Evolutionary conservation across 1,140 invertebrate genomes (phyloP), one percentile per base, ranked within the genome.

Genomic region (Pachypsylla venusta): DNA sequence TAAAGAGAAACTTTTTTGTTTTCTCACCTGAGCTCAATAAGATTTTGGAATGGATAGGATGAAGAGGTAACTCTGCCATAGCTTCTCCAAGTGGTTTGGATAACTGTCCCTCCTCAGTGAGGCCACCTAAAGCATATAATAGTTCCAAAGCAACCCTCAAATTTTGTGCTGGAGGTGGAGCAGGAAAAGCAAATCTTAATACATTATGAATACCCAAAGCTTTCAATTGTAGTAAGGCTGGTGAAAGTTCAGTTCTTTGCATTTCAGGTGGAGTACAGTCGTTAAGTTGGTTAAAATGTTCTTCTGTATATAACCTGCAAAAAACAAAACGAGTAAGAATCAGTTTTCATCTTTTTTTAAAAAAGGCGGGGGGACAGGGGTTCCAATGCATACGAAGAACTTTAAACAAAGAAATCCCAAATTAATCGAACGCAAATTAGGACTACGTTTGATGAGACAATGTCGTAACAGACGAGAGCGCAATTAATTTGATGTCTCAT

Each of bases 171-270:
- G 94, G 92, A 0, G 94, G 95, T 0, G 90, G 82, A 1, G 83
- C 87, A 1, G 87, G 85, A 69, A 92, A 90, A 66, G 85, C 81
- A 67, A 93, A 92, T 63, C 85, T 76, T 7, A 89, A 67, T 25
- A 91, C 77, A 70, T 98, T 98, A 59, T 88, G 81, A 56, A 99
- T 93, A 0, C 95, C 95, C 0, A 99, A 71, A 2, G 94, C 92
- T 76, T 98, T 98, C 7, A 99, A 69, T 69, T 95, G 92, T 1
- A 99, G 70, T 42, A 99, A 78, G 2, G 88, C 84, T 1, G 81
- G 78, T 7, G 89, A 84, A 53, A 99, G 73, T 68, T 95, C 90
- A 53, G 82, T 85, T 24, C 97, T 71, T 64, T 91, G 87, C 79
- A 99, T 94, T 76, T 99, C 94, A 0, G 95, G 93, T 2, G 89